Evolutionary conservation across 2,888 invertebrate genomes (phyloP), one percentile per base, ranked within the genome.

Genomic region (Drosophila meridionalis): DNA sequence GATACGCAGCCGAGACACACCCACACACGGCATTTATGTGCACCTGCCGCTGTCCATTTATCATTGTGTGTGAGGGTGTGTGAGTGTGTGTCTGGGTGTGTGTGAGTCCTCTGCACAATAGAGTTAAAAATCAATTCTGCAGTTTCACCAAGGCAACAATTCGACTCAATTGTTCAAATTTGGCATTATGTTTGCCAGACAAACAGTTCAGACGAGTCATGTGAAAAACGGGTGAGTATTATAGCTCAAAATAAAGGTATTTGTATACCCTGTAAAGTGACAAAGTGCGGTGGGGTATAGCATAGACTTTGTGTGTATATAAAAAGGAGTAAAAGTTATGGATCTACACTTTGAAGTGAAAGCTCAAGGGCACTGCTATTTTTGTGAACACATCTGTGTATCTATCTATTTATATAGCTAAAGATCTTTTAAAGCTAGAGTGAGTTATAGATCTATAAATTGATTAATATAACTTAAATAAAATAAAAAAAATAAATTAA

Each of bases 101-200:
- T 42, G 43, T 6, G 28, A 12, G 55, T 36, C 20, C 40, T 45
- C 14, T 28, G 55, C 48, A 76, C 76, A 76, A 76, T 78, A 40
- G 69, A 76, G 64, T 73, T 63, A 26, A 69, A 78, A 82, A 79
- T 76, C 73, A 79, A 81, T 81, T 76, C 61, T 79, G 82, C 68
- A 75, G 58, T 68, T 68, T 53, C 53, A 68, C 65, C 64, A 61
- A 45, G 52, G 40, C 63, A 75, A 64, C 56, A 75, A 76, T 48
- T 55, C 40, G 34, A 42, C 55, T 68, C 78, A 69, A 78, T 80
- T 79, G 82, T 79, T 79, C 66, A 66, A 61, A 79, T 82, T 80
- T 72, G 64, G 61, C 77, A 82, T 82, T 80, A 71, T 80, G 69
- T 78, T 72, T 72, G 65, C 47, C 43, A 48, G 62, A 26, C 53